phyloP scores from a whole-genome alignment of 2,797 vertebrate genomes.

The Anguilla pacifica region DNA sequence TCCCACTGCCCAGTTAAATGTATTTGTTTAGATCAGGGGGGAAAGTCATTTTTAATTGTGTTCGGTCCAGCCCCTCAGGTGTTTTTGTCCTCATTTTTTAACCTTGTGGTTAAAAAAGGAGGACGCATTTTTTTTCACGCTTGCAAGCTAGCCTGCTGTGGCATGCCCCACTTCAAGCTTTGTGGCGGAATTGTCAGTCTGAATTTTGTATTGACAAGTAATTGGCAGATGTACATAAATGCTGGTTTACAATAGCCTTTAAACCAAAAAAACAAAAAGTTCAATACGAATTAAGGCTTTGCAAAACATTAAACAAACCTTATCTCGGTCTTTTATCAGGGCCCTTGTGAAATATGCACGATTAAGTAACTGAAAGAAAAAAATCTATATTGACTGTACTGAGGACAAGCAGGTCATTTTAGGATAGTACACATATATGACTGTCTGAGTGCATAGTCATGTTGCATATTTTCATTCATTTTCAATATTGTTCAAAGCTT shows the following conservation, averaged over 20 bases:
- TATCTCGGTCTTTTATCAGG: not conserved
- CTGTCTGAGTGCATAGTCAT: not conserved
- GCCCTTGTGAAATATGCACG: not conserved
- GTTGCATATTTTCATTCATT: not conserved
- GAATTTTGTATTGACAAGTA: not conserved
- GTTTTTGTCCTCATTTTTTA: not conserved
- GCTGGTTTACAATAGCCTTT: not conserved
- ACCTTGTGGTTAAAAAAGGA: not conserved
- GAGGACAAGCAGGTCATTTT: not conserved
- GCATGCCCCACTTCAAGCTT: not conserved
- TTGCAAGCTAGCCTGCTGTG: not conserved
- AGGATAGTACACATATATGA: not conserved
- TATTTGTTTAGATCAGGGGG: not conserved
- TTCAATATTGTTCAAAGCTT: not conserved
- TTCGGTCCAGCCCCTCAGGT: not conserved
- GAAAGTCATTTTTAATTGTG: slow-evolving; percentile 4
- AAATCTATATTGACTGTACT: not conserved
- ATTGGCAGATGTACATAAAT: slow-evolving; percentile 12
- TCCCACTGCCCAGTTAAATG: not conserved
- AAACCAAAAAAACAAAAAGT: not conserved
- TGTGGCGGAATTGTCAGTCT: not conserved
- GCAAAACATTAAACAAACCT: not conserved
- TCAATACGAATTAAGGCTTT: not conserved
- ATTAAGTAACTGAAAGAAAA: not conserved
- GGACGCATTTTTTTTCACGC: not conserved